A percentile compares a stretch with the other conserved stretches of the same genome.
phyloP scores from a whole-genome alignment of 2,797 vertebrate species.

The Mus spretus region DNA sequence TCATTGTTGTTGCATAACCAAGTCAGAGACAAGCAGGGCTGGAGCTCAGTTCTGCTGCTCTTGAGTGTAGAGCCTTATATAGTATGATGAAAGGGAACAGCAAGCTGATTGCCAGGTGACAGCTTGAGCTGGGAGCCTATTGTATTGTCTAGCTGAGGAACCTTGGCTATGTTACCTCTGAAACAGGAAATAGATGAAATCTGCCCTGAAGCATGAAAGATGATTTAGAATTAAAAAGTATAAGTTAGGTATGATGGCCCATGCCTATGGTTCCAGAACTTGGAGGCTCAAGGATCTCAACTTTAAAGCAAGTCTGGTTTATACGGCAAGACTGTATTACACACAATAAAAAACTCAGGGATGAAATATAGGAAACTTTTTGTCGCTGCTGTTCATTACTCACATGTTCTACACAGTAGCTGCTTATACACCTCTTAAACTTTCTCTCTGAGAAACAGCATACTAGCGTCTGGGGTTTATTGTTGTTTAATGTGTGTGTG shows the following conservation, averaged over 20 bases:
- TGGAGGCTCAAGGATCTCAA: background rate
- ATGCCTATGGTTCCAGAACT: background rate
- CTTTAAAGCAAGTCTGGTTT: background rate
- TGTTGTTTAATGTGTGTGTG: background rate
- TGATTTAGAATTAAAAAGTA: background rate
- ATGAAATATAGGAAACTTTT: background rate
- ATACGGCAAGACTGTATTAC: background rate
- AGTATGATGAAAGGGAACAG: background rate
- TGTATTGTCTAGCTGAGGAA: background rate
- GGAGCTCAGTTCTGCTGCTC: background rate
- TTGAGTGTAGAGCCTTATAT: background rate
- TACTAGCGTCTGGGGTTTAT: background rate
- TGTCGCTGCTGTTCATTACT: background rate
- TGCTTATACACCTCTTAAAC: slow-evolving; percentile 7
- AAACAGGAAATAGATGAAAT: slow-evolving; percentile 3
- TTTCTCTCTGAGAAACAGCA: slow-evolving; percentile 19
- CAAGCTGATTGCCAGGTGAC: background rate
- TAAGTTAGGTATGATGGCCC: background rate
- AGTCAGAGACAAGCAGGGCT: background rate
- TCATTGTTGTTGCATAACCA: slow-evolving; percentile 24
- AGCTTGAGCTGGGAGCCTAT: background rate
- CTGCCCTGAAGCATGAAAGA: background rate
- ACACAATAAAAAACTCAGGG: background rate
- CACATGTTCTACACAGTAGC: background rate
- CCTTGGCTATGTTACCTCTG: background rate